Evolutionary conservation across 2,888 invertebrate species (phyloP), one percentile per base, ranked within the genome.

Genomic region (Bibio marci): DNA sequence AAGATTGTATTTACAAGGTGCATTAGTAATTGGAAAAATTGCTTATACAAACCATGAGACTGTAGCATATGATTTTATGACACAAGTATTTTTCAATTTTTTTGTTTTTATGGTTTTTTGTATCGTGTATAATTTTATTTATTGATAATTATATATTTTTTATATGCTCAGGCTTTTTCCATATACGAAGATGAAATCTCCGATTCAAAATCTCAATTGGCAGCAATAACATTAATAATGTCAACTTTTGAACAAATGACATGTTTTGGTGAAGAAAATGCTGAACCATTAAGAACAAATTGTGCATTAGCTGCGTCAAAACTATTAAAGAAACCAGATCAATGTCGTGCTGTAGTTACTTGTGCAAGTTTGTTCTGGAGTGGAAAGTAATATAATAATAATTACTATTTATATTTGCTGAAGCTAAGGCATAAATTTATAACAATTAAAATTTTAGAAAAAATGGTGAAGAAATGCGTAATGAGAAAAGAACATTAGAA

Each of bases 321-420:
- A 56, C 67, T 98, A 48, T 68, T 98, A 22, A 92, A 97, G 65
- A 98, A 98, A 53, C 94, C 95, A 0, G 98, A 99, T 65, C 98
- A 99, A 58, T 94, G 94, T 52, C 70, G 95, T 30, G 95, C 90
- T 1, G 91, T 95, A 1, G 83, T 87, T 0, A 74, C 85, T 0
- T 92, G 92, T 57, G 86, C 97, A 0, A 91, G 95, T 59, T 72
- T 99, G 43, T 98, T 95, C 67, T 98, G 98, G 98, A 90, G 90
- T 46, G 88, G 86, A 13, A 76, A 81, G 46, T 68, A 48, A 50
- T 55, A 15, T 17, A 31, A 26, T 19, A 12, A 30, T 34, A 30
- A 14, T 5, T 35, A 14, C 26, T n/a, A 26, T 19, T 40, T 35
- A 19, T 38, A n/a, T n/a, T n/a, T n/a, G 14, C 22, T 4, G 22